Base-by-base conservation (phyloP, 2,888 invertebrate species). In the Masnerella sp. region DNA sequence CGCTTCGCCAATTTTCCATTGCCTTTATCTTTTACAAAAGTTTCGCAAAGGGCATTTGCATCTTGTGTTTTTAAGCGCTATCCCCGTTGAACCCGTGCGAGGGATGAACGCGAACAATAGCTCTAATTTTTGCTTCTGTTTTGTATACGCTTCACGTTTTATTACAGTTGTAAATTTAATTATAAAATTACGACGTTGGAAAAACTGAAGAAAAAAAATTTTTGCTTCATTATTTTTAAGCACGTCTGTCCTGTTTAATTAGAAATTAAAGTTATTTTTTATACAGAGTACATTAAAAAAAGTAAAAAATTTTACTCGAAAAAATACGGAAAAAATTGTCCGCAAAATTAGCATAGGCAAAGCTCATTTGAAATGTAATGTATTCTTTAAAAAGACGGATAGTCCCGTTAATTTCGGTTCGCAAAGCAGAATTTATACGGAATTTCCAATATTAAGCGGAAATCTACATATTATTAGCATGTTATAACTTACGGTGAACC, bases 401-500 rank as follows among this genome's bases (percentile, higher is more conserved):
- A 30, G 45, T 20, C 58, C 43, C 28, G 15, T 22, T 51, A 43
- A 64, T 71, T 58, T 58, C 20, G 5, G 49, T 32, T 34, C 34
- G 15, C 18, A 45, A 49, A 22, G 52, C 49, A 17, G 12, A 71
- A 64, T 64, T 64, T 52, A 58, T 71, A 30, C 51, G 38, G 52
- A 58, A 43, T 70, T 74, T 67, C 52, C 58, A 67, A 67, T 74
- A 74, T 74, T 67, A 67, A 58, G 67, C 52, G 20, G 5, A 12
- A 67, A 71, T 74, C 52, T 74, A 52, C 70, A 70, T 70, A 47
- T 15, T 62, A 74, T 71, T 74, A 67, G 52, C 67, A 74, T 74
- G 56, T 38, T 49, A 45, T 54, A 64, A 65, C 52, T 65, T 36
- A 36, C n/a, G n/a, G n/a, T n/a, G n/a, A n/a, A n/a, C n/a, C n/a